Base-by-base conservation (phyloP, 2,888 invertebrate genomes). In the Eudemis profundana region DNA sequence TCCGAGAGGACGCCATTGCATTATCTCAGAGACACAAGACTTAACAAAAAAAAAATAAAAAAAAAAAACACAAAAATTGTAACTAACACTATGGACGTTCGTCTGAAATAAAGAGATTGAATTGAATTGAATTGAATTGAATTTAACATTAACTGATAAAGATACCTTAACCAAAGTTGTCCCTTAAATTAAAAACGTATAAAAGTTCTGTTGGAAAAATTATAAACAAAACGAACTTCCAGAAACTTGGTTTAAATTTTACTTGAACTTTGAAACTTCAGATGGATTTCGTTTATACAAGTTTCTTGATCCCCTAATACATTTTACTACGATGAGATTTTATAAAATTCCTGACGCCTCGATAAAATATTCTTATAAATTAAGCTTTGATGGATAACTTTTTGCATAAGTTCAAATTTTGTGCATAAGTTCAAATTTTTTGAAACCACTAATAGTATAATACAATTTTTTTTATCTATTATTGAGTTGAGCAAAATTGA, bases 201-300 rank as follows among this genome's bases (percentile, higher is more conserved):
- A 17, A 17, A 57, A 15, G 8, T 29, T 29, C 15, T 19, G 19
- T 47, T 14, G 40, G 19, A 42, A 54, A 33, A 53, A 49, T 14
- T 40, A 23, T 40, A 27, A 40, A 29, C 29, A 19, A 61, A 40
- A 44, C 12, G 21, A 21, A 44, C 10, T 57, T 50, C 12, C 19
- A 44, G 29, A 5, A 44, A 61, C 19, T 51, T 23, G 50, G 50
- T 51, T 38, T 17, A 51, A 36, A 33, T 59, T 57, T 44, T 17
- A 23, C 23, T 64, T 51, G 36, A 59, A 59, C 50, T 64, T 64
- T 36, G 27, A 64, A 64, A 59, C 27, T 59, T 38, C 12, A 38
- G 17, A 64, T 64, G 57, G 64, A 59, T 64, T 59, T 44, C 47
- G 38, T 42, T 51, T 10, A 15, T 21, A 19, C 4, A 59, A 64